Percentiles rank a stretch among this genome's conserved stretches.
phyloP scores from a whole-genome alignment of 2,113 vertebrate species.

The Buteo buteo region DNA sequence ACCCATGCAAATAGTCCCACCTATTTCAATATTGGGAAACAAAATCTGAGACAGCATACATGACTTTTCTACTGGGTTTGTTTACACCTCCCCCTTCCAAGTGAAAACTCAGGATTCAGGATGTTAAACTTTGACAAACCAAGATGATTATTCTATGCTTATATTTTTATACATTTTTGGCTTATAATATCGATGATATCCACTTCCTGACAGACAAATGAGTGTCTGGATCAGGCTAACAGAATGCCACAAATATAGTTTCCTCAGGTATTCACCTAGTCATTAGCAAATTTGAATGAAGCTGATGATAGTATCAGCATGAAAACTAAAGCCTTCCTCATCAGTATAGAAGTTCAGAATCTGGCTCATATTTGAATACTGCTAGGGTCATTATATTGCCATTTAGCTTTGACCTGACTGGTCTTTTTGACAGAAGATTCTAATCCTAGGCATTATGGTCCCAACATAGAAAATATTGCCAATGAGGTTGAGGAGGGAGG shows the following conservation, averaged over 20 bases:
- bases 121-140: neutral
- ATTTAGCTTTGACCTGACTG: neutral
- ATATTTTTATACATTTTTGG: neutral
- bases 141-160: neutral
- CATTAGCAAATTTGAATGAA: neutral
- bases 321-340: neutral
- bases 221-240: neutral
- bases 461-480: neutral
- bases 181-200: neutral
- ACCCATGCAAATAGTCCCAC: neutral
- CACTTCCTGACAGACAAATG: neutral
- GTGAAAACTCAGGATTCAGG: neutral
- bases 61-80: neutral
- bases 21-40: neutral
- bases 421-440: neutral
- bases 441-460: neutral
- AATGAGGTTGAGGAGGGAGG: neutral
- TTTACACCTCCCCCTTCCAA: neutral
- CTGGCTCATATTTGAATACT: neutral
- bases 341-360: neutral
- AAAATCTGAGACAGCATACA: neutral
- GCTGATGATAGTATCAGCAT: neutral
- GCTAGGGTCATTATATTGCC: neutral
- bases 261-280: neutral
- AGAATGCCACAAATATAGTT: neutral